Evolutionary conservation across 1,140 invertebrate species (phyloP).

Genomic region (Lysiphlebus fabarum): DNA sequence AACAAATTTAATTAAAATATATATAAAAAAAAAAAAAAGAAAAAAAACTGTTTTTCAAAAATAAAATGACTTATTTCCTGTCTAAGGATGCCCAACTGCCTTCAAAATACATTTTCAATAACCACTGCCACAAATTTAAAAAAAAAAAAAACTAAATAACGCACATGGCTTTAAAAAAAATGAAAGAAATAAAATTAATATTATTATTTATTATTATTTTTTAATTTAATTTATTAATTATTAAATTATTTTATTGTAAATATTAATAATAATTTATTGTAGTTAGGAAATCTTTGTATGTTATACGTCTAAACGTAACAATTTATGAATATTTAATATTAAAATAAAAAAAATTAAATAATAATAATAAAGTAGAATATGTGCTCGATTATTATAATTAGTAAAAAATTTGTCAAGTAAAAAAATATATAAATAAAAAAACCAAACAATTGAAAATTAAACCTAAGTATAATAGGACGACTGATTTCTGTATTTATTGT

Average conservation of each 20-base stretch:
- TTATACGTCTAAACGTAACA: conserved; percentile 25
- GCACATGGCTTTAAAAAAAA: conserved; percentile 3
- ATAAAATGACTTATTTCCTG: conserved; percentile 16
- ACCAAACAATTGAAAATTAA: conserved; percentile 14
- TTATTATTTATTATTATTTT: conserved; percentile 9
- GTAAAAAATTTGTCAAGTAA: conserved; percentile 7
- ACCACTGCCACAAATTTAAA: conserved; percentile 41
- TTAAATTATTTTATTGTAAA: conserved; percentile 43
- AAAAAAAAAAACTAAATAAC: neutral
- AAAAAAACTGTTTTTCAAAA: neutral
- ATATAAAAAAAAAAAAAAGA: conserved; percentile 3
- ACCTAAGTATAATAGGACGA: conserved; percentile 37
- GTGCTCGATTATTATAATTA: conserved; percentile 2
- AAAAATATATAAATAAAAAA: neutral
- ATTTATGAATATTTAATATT: conserved; percentile 15
- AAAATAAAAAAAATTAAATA: conserved; percentile 4
- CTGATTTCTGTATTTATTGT: conserved; percentile 43
- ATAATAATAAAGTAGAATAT: too few relatives aligned
- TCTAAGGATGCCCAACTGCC: conserved; percentile 41
- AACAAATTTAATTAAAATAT: conserved; percentile 19
- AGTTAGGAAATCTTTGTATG: conserved; percentile 42
- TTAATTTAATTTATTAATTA: conserved; percentile 15
- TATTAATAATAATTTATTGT: conserved; percentile 53
- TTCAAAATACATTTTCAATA: conserved; percentile 35
- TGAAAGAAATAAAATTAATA: neutral